Conservation (phyloP, 2,888 invertebrate genomes). For the Deroplatys truncata region DNA sequence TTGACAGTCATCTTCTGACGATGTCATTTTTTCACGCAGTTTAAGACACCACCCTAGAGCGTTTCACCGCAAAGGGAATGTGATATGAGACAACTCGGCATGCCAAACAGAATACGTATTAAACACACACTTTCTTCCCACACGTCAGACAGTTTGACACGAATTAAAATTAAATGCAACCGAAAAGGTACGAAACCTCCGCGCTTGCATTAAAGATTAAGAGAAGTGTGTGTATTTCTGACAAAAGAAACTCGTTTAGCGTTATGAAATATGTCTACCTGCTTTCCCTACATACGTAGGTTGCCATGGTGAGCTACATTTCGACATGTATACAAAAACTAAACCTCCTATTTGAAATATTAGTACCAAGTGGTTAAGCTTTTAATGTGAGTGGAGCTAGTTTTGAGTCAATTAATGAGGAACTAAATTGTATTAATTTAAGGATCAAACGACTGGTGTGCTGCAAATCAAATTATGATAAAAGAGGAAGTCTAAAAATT, state of each 20-base stretch:
- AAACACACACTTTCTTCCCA: conserved; percentile 9
- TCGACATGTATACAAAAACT: not conserved
- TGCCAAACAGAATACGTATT: conserved; percentile 7
- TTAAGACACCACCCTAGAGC: not conserved
- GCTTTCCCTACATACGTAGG: not conserved
- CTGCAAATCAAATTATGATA: too few relatives aligned
- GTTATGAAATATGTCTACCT: not conserved
- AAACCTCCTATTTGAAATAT: too few relatives aligned
- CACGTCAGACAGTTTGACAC: conserved; percentile 3
- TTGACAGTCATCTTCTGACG: not conserved
- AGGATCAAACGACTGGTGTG: too few relatives aligned
- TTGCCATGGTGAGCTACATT: not conserved
- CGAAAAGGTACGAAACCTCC: not conserved
- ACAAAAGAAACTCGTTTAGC: not conserved
- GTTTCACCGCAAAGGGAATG: conserved; percentile 4
- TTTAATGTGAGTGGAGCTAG: too few relatives aligned
- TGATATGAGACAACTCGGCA: not conserved
- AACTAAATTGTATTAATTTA: too few relatives aligned
- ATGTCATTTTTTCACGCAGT: not conserved
- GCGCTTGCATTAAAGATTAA: not conserved
- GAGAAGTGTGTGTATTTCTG: not conserved
- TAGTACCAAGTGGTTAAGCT: too few relatives aligned
- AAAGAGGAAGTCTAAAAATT: too few relatives aligned
- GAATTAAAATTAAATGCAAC: not conserved
- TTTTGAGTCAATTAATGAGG: too few relatives aligned